Base-by-base conservation (phyloP, 1,140 invertebrate species). In the Calephelis virginiensis region DNA sequence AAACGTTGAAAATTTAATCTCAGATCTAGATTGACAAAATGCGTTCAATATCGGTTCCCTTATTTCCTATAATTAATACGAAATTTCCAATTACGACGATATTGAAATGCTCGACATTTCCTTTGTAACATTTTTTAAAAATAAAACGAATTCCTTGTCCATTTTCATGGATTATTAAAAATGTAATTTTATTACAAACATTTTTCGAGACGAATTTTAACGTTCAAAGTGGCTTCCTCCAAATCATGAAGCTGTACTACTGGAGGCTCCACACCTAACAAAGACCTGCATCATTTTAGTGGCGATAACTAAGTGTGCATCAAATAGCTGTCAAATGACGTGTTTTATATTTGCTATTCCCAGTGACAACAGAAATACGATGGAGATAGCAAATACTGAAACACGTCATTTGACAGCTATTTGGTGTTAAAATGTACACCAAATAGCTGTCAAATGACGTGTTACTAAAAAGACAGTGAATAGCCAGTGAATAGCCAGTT, bases 91-190 rank as follows among this genome's bases (percentile, higher is more conserved):
- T 50, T 50, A 50, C 14, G 40, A 13, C 49, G 49, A 13, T 28
- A 53, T 53, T 17, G 50, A 53, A 53, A 53, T 53, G 9, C 50
- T 28, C 50, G 50, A 53, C 50, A 53, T 53, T 53, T 28, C 17
- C 17, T 53, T 28, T 53, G 50, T 53, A 28, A 17, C 17, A 53
- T 28, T 53, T 17, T 53, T 53, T 14, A 53, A 53, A 53, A 53
- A 28, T 28, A 53, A 53, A 53, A 53, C 8, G 28, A 56, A 56
- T 56, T 56, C 49, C 11, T 56, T 37, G 12, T 37, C 40, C 53
- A 12, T 56, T 56, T 12, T 17, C 17, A 56, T 37, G 10, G 50
- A 56, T 56, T 56, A 56, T 17, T 56, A 56, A 56, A 56, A 56
- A 56, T 43, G 40, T 37, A 11, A 17, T 56, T 56, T 56, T 37